phyloP scores from a whole-genome alignment of 2,113 vertebrate genomes.

The Ictidomys tridecemlineatus region DNA sequence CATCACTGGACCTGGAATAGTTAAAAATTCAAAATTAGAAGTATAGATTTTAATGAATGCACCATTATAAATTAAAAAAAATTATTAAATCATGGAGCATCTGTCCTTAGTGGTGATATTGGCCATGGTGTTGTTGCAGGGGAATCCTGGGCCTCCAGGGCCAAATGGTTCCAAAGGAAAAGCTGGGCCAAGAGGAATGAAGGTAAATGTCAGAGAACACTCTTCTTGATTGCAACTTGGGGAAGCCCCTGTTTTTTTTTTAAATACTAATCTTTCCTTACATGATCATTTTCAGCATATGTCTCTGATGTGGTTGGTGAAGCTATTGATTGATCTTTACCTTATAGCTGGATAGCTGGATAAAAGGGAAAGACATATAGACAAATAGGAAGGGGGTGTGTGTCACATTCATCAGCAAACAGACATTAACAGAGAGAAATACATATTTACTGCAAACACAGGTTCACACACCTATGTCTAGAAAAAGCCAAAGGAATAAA shows the following conservation, averaged over 20 bases:
- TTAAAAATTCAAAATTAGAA: not conserved
- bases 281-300: not conserved
- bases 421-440: not conserved
- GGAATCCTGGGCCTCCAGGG: slow-evolving; percentile 78
- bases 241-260: not conserved
- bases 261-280: not conserved
- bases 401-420: not conserved
- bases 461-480: not conserved
- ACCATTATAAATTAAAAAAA: not conserved
- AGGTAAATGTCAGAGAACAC: slow-evolving; percentile 85
- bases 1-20: not conserved
- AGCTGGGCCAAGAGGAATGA: slow-evolving; percentile 88
- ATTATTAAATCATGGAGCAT: not conserved
- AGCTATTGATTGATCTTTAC: not conserved
- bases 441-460: not conserved
- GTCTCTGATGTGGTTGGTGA: not conserved
- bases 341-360: not conserved
- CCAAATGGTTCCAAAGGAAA: slow-evolving; percentile 85
- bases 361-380: not conserved
- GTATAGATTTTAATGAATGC: not conserved
- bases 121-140: slow-evolving; percentile 78
- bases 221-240: not conserved
- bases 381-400: not conserved
- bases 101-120: slow-evolving; percentile 49
- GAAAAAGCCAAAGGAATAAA: not conserved